Evolutionary conservation across 2,797 vertebrate genomes (phyloP).

Genomic region (Meda fulgida): DNA sequence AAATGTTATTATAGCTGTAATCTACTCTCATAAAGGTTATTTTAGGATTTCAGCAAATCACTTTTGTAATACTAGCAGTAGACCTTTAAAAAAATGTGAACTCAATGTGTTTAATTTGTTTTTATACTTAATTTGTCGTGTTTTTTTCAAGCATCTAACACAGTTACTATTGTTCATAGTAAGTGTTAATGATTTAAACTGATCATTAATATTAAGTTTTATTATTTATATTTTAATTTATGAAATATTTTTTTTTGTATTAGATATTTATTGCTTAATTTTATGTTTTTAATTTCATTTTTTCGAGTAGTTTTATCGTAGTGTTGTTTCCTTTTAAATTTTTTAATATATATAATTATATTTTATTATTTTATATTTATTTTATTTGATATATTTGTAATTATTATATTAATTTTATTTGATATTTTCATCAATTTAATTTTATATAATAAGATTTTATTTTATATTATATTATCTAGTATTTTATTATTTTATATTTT

Average conservation of each 20-base stretch:
- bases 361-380: neutral
- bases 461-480: neutral
- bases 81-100: neutral
- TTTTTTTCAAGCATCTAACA: neutral
- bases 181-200: neutral
- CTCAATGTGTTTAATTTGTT: neutral
- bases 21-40: conserved; percentile 22
- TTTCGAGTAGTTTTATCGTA: neutral
- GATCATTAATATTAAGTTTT: neutral
- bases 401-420: neutral
- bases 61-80: neutral
- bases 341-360: neutral
- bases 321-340: neutral
- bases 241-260: neutral
- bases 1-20: conserved; percentile 21
- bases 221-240: neutral
- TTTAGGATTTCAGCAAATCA: neutral
- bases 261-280: neutral
- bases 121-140: no score
- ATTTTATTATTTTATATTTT: neutral
- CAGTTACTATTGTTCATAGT: neutral
- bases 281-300: neutral
- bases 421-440: neutral
- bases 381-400: neutral
- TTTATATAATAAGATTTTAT: neutral